phyloP scores from a whole-genome alignment of 2,888 invertebrate genomes.

The Lottia gigantea region DNA sequence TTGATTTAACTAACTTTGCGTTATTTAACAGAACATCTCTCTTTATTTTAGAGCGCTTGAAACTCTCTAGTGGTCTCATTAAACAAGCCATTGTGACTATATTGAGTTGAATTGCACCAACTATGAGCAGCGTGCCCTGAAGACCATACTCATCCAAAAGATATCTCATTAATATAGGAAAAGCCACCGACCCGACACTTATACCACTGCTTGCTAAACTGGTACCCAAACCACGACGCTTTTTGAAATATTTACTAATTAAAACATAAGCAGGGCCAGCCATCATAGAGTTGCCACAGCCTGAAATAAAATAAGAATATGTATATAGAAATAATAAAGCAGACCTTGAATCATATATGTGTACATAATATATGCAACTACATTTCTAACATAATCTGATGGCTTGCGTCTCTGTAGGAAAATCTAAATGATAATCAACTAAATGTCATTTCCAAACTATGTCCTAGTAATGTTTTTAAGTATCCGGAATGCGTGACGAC shows the following conservation, averaged over 20 bases:
- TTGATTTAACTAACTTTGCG: too few species aligned
- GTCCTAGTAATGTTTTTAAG: too few species aligned
- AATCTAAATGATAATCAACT: too few species aligned
- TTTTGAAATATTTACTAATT: neutral
- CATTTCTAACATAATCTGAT: too few species aligned
- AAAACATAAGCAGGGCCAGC: neutral
- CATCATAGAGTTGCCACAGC: neutral
- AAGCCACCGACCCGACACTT: neutral
- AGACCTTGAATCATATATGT: too few species aligned
- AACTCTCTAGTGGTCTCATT: too few species aligned
- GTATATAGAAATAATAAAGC: neutral
- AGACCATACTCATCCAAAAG: neutral
- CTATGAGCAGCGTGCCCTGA: neutral
- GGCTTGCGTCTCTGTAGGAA: too few species aligned
- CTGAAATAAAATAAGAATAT: neutral
- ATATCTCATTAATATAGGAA: neutral
- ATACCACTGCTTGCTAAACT: neutral
- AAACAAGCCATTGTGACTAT: neutral
- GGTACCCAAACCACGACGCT: neutral
- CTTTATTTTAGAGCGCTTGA: too few species aligned
- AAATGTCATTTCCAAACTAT: too few species aligned
- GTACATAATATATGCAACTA: too few species aligned
- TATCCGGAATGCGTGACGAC: too few species aligned
- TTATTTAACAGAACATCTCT: too few species aligned
- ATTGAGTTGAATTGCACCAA: neutral